These are phyloP conservation scores for Pseudomyrmex concolor DNA, from an alignment of 1,140 invertebrate species.

Conservation along the genomic window DNA sequence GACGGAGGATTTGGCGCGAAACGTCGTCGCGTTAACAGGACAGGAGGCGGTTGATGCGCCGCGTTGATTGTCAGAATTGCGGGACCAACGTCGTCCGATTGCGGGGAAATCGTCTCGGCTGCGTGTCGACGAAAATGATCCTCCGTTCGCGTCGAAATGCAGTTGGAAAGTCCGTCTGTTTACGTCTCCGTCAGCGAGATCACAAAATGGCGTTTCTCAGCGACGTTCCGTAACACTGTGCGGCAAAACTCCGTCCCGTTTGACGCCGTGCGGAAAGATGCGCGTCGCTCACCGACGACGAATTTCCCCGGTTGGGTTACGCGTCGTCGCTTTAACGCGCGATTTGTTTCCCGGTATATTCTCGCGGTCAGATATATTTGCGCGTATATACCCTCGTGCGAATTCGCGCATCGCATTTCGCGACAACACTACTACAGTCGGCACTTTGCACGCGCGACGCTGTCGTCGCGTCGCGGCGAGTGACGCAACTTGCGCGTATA, in stretches of 20 bases:
- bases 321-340: neutral
- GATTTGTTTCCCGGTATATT: neutral
- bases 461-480: neutral
- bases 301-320: neutral
- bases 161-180: conserved; percentile 78
- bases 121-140: too few species aligned
- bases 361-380: neutral
- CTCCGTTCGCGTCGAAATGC: conserved; percentile 58
- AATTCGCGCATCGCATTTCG: conserved; percentile 19
- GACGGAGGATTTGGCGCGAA: conserved; percentile 76
- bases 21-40: conserved; percentile 31
- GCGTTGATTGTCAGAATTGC: neutral
- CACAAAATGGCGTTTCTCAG: conserved; percentile 78
- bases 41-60: neutral
- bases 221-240: conserved; percentile 17
- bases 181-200: conserved; percentile 70
- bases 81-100: neutral
- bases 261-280: neutral
- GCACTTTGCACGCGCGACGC: neutral
- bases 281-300: neutral
- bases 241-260: neutral
- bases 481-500: neutral
- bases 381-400: neutral
- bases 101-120: conserved; percentile 17
- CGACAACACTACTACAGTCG: neutral